Evolutionary conservation across 2,797 vertebrate genomes (phyloP).

Genomic region (Betta splendens): DNA sequence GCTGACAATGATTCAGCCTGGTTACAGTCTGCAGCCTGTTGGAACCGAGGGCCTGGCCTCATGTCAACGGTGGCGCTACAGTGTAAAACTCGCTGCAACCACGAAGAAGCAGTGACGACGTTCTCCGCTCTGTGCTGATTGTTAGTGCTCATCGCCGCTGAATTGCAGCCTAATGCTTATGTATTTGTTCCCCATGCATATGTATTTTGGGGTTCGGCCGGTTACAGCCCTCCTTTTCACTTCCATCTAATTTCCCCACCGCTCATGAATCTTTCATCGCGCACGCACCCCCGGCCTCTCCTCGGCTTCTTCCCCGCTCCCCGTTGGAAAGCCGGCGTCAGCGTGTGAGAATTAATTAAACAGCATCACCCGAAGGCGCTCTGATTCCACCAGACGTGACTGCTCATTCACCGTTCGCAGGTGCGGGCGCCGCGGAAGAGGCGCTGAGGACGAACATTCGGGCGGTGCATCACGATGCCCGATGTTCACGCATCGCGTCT

Average conservation of each 20-base stretch:
- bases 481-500: slow-evolving; percentile 10
- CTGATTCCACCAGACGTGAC: slow-evolving; percentile 52
- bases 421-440: slow-evolving; percentile 27
- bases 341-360: slow-evolving; percentile 71
- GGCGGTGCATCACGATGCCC: background rate
- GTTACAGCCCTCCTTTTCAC: slow-evolving; percentile 40
- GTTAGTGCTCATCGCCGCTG: too few relatives aligned
- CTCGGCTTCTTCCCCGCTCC: slow-evolving; percentile 15
- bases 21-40: slow-evolving; percentile 51
- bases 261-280: slow-evolving; percentile 73
- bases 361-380: slow-evolving; percentile 60
- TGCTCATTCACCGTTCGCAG: slow-evolving; percentile 43
- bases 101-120: background rate
- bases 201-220: slow-evolving; percentile 28
- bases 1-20: slow-evolving; percentile 38
- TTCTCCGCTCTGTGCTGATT: background rate
- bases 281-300: slow-evolving; percentile 9
- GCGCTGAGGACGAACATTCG: background rate
- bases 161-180: slow-evolving; percentile 11
- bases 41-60: slow-evolving; percentile 44
- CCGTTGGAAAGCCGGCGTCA: slow-evolving; percentile 43
- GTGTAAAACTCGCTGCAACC: slow-evolving; percentile 29
- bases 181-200: slow-evolving; percentile 27
- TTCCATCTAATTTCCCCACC: slow-evolving; percentile 52
- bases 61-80: slow-evolving; percentile 25